Conservation (phyloP, 2,797 vertebrate genomes). For the Gymnocypris eckloni region DNA sequence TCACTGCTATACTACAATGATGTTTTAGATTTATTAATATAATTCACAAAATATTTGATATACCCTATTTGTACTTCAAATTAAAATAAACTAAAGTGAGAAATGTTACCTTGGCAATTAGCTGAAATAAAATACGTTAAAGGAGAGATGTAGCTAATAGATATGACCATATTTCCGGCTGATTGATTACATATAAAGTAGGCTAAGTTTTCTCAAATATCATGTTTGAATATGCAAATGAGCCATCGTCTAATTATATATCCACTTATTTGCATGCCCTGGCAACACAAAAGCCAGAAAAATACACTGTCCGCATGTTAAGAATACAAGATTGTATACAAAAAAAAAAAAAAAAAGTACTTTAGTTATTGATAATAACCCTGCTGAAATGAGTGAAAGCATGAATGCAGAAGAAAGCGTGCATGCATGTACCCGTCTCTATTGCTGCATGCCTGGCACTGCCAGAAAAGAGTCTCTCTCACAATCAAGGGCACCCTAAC, state of each 20-base stretch:
- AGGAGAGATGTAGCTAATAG: not conserved
- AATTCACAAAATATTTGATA: no score
- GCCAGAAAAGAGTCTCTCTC: slow-evolving; percentile 28
- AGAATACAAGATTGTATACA: not conserved
- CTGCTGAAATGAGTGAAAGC: not conserved
- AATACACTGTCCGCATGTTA: not conserved
- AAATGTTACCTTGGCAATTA: not conserved
- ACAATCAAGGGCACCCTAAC: slow-evolving; percentile 30
- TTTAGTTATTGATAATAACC: not conserved
- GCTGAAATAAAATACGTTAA: not conserved
- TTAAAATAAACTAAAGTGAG: not conserved
- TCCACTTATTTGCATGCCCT: not conserved
- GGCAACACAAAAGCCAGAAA: not conserved
- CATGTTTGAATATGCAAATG: not conserved
- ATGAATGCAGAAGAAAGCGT: slow-evolving; percentile 41
- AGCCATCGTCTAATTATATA: not conserved
- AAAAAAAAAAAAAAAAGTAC: not conserved
- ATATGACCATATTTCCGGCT: not conserved
- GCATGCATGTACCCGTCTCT: slow-evolving; percentile 25
- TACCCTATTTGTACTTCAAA: no score
- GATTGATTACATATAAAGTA: not conserved
- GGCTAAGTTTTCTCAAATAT: not conserved
- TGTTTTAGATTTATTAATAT: no score
- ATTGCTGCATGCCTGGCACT: slow-evolving; percentile 35
- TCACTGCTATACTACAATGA: not conserved